These are phyloP conservation scores for Lordiphosa fenestrarum DNA, from an alignment of 2,888 invertebrate species.

Conservation along the genomic window DNA sequence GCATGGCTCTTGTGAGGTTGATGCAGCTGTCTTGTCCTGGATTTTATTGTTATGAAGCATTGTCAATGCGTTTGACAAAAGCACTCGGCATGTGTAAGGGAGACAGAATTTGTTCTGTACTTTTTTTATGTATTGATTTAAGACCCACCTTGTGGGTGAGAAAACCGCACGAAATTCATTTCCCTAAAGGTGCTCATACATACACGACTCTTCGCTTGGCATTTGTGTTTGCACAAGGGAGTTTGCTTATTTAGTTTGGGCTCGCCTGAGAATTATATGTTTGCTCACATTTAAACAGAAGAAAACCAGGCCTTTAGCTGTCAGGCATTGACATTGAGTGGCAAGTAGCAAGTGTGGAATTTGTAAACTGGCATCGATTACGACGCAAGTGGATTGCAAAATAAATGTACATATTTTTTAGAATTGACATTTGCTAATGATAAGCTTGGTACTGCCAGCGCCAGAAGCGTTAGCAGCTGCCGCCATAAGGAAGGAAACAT, in stretches of 20 bases:
- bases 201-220: conserved; percentile 19
- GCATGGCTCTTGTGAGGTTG: conserved; percentile 7
- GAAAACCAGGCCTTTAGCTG: conserved; percentile 1
- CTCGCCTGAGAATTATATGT: conserved; percentile 34
- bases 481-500: conserved; percentile 45
- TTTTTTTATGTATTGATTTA: conserved; percentile 66
- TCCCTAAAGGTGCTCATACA: conserved; percentile 46
- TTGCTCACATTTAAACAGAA: conserved; percentile 8
- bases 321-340: conserved; percentile 14
- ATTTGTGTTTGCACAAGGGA: conserved; percentile 32
- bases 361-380: conserved; percentile 35
- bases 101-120: conserved; percentile 28
- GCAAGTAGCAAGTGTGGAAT: conserved; percentile 12
- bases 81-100: conserved; percentile 46
- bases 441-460: conserved; percentile 53
- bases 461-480: conserved; percentile 45
- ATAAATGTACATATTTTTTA: conserved; percentile 54
- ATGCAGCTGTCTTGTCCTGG: conserved; percentile 16
- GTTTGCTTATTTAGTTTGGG: conserved; percentile 27
- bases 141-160: conserved; percentile 53
- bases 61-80: conserved; percentile 71
- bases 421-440: conserved; percentile 67
- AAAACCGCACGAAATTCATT: conserved; percentile 57
- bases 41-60: conserved; percentile 45
- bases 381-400: conserved; percentile 37